These are phyloP conservation scores for Argyrosomus regius DNA, from an alignment of 2,797 vertebrate species.

Conservation along the genomic window DNA sequence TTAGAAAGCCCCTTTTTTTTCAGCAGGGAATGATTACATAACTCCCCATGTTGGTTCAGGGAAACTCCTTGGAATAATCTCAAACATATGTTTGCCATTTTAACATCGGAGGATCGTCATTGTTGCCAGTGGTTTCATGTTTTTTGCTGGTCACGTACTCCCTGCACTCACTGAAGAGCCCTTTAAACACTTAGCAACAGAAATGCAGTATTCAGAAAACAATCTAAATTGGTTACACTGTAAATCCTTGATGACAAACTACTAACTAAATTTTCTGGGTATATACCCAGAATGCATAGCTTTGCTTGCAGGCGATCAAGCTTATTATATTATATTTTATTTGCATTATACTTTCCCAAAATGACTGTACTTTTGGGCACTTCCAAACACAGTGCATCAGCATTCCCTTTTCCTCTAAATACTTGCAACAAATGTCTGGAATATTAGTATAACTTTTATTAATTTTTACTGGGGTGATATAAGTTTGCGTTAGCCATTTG, in stretches of 20 bases:
- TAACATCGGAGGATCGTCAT: background rate
- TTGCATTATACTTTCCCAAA: no score
- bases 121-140: background rate
- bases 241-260: background rate
- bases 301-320: no score
- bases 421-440: no score
- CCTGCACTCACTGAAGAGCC: background rate
- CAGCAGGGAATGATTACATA: conserved; percentile 32
- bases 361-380: no score
- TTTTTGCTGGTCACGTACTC: background rate
- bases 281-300: no score
- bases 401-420: no score
- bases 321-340: no score
- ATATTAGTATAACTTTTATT: no score
- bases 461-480: no score
- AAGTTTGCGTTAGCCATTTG: no score
- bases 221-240: background rate
- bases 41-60: conserved; percentile 22
- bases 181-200: background rate
- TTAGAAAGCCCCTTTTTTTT: background rate
- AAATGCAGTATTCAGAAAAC: background rate
- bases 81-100: conserved; percentile 51
- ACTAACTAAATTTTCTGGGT: no score
- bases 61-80: conserved; percentile 42
- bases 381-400: no score